These are phyloP conservation scores for Phaethon lepturus DNA, from an alignment of 2,113 vertebrate genomes.

Conservation along the genomic window DNA sequence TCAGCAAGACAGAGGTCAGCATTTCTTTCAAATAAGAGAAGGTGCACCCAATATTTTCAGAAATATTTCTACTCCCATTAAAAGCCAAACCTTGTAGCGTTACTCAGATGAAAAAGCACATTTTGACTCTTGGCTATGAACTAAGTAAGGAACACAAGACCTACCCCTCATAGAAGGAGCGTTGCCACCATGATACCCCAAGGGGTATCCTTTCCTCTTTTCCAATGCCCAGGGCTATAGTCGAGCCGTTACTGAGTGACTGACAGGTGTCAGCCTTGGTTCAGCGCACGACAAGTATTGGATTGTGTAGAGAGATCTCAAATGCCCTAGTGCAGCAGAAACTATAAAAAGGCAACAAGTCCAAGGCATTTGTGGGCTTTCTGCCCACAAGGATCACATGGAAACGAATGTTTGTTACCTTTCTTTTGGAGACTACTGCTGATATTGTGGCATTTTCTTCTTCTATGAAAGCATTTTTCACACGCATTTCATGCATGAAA, in stretches of 20 bases:
- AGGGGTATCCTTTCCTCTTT: not conserved
- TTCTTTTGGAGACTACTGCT: not conserved
- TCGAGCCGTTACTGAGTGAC: not conserved
- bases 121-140: not conserved
- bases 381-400: not conserved
- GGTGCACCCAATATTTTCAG: not conserved
- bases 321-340: not conserved
- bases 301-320: not conserved
- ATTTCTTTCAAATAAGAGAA: not conserved
- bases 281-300: not conserved
- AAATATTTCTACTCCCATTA: not conserved
- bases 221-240: not conserved
- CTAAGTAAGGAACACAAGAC: not conserved
- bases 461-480: not conserved
- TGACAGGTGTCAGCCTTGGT: not conserved
- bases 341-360: not conserved
- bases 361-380: not conserved
- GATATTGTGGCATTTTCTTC: not conserved
- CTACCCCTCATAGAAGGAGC: not conserved
- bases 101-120: not conserved
- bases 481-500: not conserved
- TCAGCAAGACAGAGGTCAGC: not conserved
- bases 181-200: not conserved
- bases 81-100: not conserved
- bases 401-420: not conserved